A percentile compares a stretch with the other conserved stretches of the same genome.
Evolutionary conservation across 1,140 invertebrate species (phyloP).

Genomic region (Araneus ventricosus): DNA sequence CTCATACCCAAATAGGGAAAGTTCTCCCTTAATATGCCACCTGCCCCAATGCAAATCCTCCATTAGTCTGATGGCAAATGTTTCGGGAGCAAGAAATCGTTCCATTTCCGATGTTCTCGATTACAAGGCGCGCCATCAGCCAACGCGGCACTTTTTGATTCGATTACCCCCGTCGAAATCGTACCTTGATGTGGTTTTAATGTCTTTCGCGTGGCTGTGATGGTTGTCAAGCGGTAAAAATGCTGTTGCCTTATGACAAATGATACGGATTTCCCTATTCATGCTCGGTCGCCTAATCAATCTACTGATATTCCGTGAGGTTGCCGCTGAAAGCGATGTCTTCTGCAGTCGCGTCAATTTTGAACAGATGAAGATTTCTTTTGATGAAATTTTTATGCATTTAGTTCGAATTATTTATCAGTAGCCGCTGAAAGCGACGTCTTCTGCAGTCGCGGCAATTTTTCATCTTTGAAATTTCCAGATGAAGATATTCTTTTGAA

Average conservation of each 20-base stretch:
- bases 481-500: too few relatives aligned
- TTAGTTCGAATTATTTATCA: too few relatives aligned
- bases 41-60: neutral
- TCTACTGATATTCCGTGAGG: neutral
- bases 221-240: slow-evolving; percentile 41
- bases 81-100: slow-evolving; percentile 4
- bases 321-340: too few relatives aligned
- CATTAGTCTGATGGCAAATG: neutral
- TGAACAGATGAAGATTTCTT: too few relatives aligned
- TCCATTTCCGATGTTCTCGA: neutral
- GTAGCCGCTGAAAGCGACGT: too few relatives aligned
- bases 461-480: too few relatives aligned
- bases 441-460: too few relatives aligned
- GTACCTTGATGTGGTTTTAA: slow-evolving; percentile 45
- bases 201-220: slow-evolving; percentile 22
- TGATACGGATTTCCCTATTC: slow-evolving; percentile 11
- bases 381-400: too few relatives aligned
- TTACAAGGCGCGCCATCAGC: neutral
- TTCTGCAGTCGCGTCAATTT: too few relatives aligned
- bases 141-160: neutral
- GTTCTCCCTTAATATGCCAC: neutral
- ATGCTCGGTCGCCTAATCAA: neutral
- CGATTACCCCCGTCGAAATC: neutral
- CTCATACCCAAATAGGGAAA: neutral
- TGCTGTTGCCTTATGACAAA: slow-evolving; percentile 21